phyloP scores from a whole-genome alignment of 2,888 invertebrate species.

The Coelinius sp. region DNA sequence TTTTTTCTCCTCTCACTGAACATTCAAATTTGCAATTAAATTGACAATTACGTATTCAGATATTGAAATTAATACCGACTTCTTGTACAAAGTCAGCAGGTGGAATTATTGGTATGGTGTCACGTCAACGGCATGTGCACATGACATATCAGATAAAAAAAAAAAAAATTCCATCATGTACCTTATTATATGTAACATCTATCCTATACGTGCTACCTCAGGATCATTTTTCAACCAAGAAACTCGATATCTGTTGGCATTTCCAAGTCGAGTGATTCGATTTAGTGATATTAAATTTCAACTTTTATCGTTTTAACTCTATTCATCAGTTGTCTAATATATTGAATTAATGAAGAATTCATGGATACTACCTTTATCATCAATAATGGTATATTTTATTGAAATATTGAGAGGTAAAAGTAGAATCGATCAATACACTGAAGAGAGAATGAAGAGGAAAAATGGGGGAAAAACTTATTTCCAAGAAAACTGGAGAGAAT shows the following conservation, averaged over 20 bases:
- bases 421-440: background rate
- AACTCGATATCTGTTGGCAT: background rate
- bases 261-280: no score
- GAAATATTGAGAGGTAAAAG: no score
- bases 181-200: background rate
- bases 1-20: background rate
- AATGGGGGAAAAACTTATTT: background rate
- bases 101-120: constrained; percentile 20
- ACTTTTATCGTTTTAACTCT: no score
- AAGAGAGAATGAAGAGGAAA: background rate
- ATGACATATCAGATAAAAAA: background rate
- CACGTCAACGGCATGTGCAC: constrained; percentile 12
- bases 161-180: background rate
- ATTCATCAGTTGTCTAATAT: no score
- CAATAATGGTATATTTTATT: no score
- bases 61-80: constrained; percentile 12
- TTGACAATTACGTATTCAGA: constrained; percentile 13
- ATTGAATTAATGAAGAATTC: no score
- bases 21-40: constrained; percentile 10
- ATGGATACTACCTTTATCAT: no score
- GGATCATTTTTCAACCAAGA: background rate
- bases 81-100: constrained; percentile 4
- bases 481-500: background rate
- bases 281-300: no score
- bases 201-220: background rate